These are phyloP conservation scores for Cinara cedri DNA, from an alignment of 2,888 invertebrate species.

Conservation along the genomic window DNA sequence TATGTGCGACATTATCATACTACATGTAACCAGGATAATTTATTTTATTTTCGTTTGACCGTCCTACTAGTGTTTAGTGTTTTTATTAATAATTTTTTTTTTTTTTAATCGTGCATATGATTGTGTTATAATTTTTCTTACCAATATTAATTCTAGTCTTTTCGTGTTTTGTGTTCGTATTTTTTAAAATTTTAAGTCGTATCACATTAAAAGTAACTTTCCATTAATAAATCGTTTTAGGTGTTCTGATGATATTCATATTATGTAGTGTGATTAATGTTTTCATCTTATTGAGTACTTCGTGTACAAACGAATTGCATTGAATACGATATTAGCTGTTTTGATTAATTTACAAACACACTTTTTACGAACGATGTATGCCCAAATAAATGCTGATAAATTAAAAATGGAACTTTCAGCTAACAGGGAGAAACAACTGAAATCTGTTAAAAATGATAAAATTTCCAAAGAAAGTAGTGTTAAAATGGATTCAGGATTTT, in stretches of 20 bases:
- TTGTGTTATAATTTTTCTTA: not conserved
- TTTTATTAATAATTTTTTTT: not conserved
- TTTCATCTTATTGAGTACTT: not conserved
- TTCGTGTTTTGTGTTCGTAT: slow-evolving; percentile 27
- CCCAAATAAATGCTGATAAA: slow-evolving; percentile 45
- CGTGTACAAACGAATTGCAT: no score
- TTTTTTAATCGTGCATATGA: not conserved
- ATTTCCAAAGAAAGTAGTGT: slow-evolving; percentile 20
- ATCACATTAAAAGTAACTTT: not conserved
- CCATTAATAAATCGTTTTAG: not conserved
- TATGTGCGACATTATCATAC: not conserved
- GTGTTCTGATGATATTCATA: not conserved
- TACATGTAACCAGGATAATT: not conserved
- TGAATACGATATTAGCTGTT: no score
- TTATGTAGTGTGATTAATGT: not conserved
- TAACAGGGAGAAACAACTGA: slow-evolving; percentile 38
- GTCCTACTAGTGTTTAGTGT: not conserved
- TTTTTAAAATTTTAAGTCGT: not conserved
- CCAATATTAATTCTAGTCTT: slow-evolving; percentile 31
- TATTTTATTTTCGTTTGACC: not conserved
- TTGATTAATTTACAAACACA: no score
- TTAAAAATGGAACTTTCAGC: slow-evolving; percentile 53
- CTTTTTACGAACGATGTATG: slow-evolving; percentile 33
- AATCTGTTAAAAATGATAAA: slow-evolving; percentile 23
- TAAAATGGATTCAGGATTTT: slow-evolving; percentile 57